Base-by-base conservation (phyloP, 2,113 vertebrate species). In the Apteryx mantelli region DNA sequence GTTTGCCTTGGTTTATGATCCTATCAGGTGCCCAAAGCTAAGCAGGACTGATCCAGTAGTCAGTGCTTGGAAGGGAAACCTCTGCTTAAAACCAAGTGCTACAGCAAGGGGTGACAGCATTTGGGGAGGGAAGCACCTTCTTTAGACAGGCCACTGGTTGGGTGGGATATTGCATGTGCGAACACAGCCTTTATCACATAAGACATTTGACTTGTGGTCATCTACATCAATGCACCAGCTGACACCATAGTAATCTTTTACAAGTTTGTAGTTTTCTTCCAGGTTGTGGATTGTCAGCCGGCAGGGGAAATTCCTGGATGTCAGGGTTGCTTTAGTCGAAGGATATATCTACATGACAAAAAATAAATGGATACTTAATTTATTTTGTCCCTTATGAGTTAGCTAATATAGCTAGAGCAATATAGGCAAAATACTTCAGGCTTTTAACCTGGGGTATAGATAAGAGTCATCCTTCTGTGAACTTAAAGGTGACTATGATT, bases 21-120 rank as follows among this genome's bases (percentile, higher is more conserved):
- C 50, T 95, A 88, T 94, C 96, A 75, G 71, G 88, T 86, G 95
- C 88, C 94, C 95, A 97, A 95, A 96, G 64, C 55, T 66, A 32
- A 94, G 91, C 79, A 88, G 82, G 89, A 58, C 82, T 63, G 70
- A 96, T 74, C 89, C 0, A 0, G 89, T 71, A 91, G 88, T 58
- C 85, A 93, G 36, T 0, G 0, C 92, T 74, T 96, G 93, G 79
- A 82, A 91, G 55, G 44, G 85, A 95, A 93, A 86, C 24, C n/a
- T 89, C 55, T 88, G 85, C 66, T 91, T 56, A 80, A 88, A 70
- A 28, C 44, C 50, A 53, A 40, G 78, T 36, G 32, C 38, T 91
- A 36, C 17, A 65, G 56, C 20, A 46, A 52, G 21, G 36, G 74
- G 50, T 95, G 93, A 88, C 53, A 91, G 79, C 38, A 44, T 24